A percentile compares a stretch with the other conserved stretches of the same genome.
Evolutionary conservation across 2,888 invertebrate genomes (phyloP).

Genomic region (Machimus rusticus): DNA sequence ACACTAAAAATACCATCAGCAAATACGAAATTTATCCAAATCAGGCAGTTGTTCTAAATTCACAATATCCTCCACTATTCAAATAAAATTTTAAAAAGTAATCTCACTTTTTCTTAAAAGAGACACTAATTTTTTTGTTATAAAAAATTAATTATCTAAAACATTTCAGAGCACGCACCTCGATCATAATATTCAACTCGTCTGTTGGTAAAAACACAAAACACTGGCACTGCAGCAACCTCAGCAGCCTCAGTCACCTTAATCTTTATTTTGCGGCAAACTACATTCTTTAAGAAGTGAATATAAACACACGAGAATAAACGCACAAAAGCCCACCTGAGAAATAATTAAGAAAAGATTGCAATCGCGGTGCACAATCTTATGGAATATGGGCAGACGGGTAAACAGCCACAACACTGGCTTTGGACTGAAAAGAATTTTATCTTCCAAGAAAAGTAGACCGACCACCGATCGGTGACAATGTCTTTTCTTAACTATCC

Average conservation of each 20-base stretch:
- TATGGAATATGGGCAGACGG: not conserved
- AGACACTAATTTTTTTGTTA: not conserved
- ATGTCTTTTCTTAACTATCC: not conserved
- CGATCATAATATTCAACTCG: not conserved
- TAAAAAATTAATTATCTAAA: not conserved
- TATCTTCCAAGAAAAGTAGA: not conserved
- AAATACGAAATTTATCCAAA: not conserved
- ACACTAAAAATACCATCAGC: not conserved
- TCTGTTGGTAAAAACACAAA: not conserved
- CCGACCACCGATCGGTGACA: not conserved
- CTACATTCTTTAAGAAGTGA: not conserved
- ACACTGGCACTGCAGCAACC: not conserved
- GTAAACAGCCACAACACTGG: not conserved
- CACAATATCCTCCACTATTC: not conserved
- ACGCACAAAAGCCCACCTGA: not conserved
- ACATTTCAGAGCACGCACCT: not conserved
- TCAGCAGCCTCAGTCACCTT: not conserved
- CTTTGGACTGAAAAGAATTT: not conserved
- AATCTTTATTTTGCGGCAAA: not conserved
- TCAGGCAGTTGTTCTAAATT: not conserved
- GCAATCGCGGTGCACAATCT: not conserved
- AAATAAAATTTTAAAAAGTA: not conserved
- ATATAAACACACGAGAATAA: not conserved
- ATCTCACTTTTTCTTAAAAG: not conserved
- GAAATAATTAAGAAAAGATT: not conserved